Base-by-base conservation (phyloP, 2,113 vertebrate species). In the Pollachius pollachius region DNA sequence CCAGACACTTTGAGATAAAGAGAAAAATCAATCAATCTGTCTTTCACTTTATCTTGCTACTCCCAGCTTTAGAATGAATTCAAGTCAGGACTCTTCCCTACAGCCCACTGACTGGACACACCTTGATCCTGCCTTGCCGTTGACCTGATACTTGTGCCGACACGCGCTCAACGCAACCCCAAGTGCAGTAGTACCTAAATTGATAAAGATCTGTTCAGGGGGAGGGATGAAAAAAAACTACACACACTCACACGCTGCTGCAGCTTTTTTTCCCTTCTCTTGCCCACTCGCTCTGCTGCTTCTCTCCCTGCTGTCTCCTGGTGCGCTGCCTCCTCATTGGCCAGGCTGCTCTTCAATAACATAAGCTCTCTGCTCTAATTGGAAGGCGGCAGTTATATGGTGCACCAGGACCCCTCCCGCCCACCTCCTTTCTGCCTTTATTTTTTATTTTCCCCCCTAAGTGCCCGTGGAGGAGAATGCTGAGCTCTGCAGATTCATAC, bases 341-440 rank as follows among this genome's bases (percentile, higher is more conserved):
- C 85, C 82, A 18, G 71, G 76, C 81, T 64, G 79, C 87, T 87
- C 79, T 88, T 92, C 91, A 89, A 85, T 90, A 91, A 91, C 86
- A 90, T 88, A 89, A 87, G 79, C 86, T 84, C 86, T 88, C 82
- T 76, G 82, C 80, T 90, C 89, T 90, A 91, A 88, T 88, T 90
- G 90, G 91, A 87, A 87, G 80, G 72, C 54, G 62, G 82, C 76
- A 79, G 79, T 78, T 88, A 79, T 87, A 81, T 86, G 82, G 81
- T 85, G 87, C 85, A 87, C 76, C 77, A 83, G 81, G 77, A 81
- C 52, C 76, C 82, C 73, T 85, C 84, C 82, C 84, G 62, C 81
- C 84, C 78, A 70, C 68, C 80, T 83, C 85, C 72, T 84, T 65
- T 59, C 57, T 34, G 13, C 58, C 30, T 61, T 69, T 48, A 59